phyloP scores from a whole-genome alignment of 2,888 invertebrate genomes.

The Gryllus longicercus region DNA sequence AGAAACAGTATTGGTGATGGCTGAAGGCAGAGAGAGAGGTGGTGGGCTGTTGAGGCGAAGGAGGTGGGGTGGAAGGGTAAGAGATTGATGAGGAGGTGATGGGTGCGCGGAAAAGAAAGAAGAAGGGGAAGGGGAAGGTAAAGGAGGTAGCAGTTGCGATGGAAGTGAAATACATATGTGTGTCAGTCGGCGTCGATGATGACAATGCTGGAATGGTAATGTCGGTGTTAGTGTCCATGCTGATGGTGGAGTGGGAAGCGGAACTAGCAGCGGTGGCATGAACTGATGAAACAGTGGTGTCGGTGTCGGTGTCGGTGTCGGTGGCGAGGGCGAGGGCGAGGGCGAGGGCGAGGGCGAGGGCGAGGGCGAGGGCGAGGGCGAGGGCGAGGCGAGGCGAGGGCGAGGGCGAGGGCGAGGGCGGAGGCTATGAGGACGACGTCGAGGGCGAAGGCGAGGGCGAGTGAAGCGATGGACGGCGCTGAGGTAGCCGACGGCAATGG shows the following conservation, averaged over 20 bases:
- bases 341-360: fast-evolving
- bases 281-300: not conserved
- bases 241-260: not conserved
- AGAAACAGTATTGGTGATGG: no score
- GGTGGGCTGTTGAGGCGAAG: not conserved
- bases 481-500: no score
- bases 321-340: not conserved
- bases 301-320: not conserved
- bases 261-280: not conserved
- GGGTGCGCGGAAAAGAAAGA: not conserved
- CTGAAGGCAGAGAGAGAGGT: not conserved
- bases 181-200: no score
- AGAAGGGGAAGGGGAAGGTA: not conserved
- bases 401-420: no score
- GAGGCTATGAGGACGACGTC: no score
- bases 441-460: no score
- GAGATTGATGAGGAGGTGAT: not conserved
- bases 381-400: no score
- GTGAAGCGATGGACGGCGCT: no score
- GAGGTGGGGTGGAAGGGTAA: not conserved
- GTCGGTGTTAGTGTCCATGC: not conserved
- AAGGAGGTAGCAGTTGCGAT: not conserved
- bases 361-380: fast-evolving
- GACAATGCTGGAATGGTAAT: no score
- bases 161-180: no score